These are phyloP conservation scores for Psittacula echo DNA, from an alignment of 2,797 vertebrate genomes.

Conservation along the genomic window DNA sequence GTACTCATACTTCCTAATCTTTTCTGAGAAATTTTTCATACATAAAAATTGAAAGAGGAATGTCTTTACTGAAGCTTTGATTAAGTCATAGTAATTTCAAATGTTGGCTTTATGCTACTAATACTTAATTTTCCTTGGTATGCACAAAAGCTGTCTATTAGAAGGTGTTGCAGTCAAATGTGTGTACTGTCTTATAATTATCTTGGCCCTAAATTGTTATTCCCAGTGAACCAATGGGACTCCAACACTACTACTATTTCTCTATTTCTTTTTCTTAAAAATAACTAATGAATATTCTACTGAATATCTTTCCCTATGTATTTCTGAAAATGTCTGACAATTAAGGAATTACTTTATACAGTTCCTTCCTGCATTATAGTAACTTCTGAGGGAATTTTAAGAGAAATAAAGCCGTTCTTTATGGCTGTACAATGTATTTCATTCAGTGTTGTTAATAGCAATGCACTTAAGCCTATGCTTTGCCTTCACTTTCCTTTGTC, in stretches of 20 bases:
- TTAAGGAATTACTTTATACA: neutral
- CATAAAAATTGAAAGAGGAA: neutral
- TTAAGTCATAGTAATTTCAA: neutral
- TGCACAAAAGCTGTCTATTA: neutral
- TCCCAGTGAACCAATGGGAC: neutral
- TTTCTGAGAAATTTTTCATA: neutral
- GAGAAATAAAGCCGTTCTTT: neutral
- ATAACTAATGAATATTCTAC: neutral
- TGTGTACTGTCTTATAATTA: neutral
- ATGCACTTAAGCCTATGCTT: neutral
- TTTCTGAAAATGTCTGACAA: neutral
- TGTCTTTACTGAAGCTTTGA: neutral
- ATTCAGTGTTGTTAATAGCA: neutral
- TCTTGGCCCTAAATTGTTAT: neutral
- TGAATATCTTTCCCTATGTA: neutral
- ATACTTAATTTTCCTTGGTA: neutral
- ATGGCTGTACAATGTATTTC: neutral
- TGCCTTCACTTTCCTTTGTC: neutral
- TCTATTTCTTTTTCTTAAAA: neutral
- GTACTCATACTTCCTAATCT: neutral
- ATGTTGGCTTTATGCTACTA: neutral
- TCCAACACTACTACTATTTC: neutral
- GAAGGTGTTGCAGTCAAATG: neutral
- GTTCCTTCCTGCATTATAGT: neutral
- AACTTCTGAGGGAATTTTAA: neutral